phyloP scores from a whole-genome alignment of 2,888 invertebrate genomes.

The Micropterix aruncella region DNA sequence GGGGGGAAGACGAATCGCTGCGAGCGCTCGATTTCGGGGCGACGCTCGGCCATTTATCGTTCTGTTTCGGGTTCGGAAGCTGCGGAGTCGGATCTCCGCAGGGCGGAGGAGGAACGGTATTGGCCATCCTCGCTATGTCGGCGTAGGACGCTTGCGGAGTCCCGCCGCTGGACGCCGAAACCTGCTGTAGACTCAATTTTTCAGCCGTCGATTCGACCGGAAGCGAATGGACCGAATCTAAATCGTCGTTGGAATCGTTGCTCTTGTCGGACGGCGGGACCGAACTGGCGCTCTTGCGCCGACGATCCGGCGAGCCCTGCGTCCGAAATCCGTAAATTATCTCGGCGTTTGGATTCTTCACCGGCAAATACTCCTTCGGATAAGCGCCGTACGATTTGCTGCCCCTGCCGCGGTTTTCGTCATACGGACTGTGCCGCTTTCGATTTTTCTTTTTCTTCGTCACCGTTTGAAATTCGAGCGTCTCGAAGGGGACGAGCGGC shows the following conservation, averaged over 20 bases:
- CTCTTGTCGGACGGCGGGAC: constrained; percentile 75
- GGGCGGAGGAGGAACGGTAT: constrained; percentile 11
- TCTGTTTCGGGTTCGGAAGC: constrained; percentile 7
- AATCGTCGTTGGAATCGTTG: constrained; percentile 63
- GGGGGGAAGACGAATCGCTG: constrained; percentile 3
- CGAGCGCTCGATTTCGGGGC: constrained; percentile 8
- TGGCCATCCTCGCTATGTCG: constrained; percentile 56
- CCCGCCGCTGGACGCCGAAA: constrained; percentile 21
- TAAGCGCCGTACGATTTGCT: constrained; percentile 13
- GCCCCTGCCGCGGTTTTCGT: constrained; percentile 21
- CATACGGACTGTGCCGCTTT: constrained; percentile 42
- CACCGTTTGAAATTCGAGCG: constrained; percentile 69
- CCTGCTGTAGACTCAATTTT: constrained; percentile 12
- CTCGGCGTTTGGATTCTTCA: constrained; percentile 12
- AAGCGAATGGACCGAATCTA: constrained; percentile 75
- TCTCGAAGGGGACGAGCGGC: constrained; percentile 40
- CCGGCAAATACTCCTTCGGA: constrained; percentile 7
- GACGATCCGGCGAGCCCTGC: constrained; percentile 21
- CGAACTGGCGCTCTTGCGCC: constrained; percentile 59
- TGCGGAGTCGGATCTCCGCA: constrained; percentile 4
- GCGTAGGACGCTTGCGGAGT: constrained; percentile 59
- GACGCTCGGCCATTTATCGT: constrained; percentile 15
- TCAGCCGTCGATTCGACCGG: constrained; percentile 37
- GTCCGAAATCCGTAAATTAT: constrained; percentile 11
- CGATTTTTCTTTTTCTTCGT: constrained; percentile 71